These are phyloP conservation scores for Drosophila pseudoobscura DNA, from an alignment of 1,140 invertebrate genomes.

Conservation along the genomic window DNA sequence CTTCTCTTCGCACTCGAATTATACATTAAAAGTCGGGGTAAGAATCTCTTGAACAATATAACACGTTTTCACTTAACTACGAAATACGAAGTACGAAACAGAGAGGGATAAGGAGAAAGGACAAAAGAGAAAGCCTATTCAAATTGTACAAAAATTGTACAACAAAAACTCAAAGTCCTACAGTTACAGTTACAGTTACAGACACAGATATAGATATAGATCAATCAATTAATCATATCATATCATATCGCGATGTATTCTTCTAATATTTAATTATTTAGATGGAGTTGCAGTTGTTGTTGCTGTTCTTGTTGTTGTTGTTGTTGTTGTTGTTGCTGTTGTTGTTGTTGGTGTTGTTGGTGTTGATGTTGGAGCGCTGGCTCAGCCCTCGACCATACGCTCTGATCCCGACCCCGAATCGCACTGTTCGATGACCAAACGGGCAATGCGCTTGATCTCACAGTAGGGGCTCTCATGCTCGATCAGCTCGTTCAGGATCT, in stretches of 20 bases:
- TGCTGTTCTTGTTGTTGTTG: too few relatives aligned
- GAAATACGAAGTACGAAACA: constrained; percentile 53
- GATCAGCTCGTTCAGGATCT: constrained; percentile 88
- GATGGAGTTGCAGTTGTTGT: too few relatives aligned
- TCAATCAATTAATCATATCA: neutral
- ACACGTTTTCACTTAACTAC: constrained; percentile 54
- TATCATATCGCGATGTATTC: too few relatives aligned
- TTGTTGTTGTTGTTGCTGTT: too few relatives aligned
- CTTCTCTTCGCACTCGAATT: constrained; percentile 5
- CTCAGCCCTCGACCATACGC: constrained; percentile 72
- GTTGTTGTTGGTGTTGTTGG: too few relatives aligned
- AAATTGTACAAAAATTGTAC: constrained; percentile 72
- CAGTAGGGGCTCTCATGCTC: constrained; percentile 86
- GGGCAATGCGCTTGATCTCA: constrained; percentile 88
- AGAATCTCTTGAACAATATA: constrained; percentile 58
- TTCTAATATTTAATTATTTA: neutral
- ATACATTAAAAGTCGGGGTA: constrained; percentile 50
- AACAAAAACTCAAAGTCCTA: constrained; percentile 69
- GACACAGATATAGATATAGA: too few relatives aligned
- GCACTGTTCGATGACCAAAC: constrained; percentile 88
- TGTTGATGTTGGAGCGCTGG: neutral
- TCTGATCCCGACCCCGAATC: constrained; percentile 61
- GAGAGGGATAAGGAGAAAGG: neutral
- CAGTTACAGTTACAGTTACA: constrained; percentile 28
- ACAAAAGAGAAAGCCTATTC: constrained; percentile 11